A percentile compares a stretch with the other conserved stretches of the same genome.
Conservation (phyloP, 2,113 vertebrate species). For the Mustela nigripes region DNA sequence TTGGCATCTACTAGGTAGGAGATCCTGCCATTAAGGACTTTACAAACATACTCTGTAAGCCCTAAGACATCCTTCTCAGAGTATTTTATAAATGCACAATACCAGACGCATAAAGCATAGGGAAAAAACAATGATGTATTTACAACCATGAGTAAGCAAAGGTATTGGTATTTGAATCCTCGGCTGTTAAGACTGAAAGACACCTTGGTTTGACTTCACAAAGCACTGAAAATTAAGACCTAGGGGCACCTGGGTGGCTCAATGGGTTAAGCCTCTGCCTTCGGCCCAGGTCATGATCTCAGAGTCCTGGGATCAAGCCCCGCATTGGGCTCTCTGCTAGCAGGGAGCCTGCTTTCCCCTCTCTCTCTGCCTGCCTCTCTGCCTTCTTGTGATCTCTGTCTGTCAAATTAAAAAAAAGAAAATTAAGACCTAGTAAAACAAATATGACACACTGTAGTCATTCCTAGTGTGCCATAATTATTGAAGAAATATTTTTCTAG, state of each 20-base stretch:
- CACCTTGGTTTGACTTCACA: not conserved
- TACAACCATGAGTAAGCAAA: not conserved
- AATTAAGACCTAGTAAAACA: slow-evolving; percentile 39
- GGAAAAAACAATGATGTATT: not conserved
- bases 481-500: not conserved
- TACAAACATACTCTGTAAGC: not conserved
- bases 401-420: not conserved
- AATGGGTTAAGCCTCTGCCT: too few relatives aligned
- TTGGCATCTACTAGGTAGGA: not conserved
- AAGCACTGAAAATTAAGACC: slow-evolving; percentile 6
- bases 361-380: too few relatives aligned
- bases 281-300: too few relatives aligned
- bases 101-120: not conserved
- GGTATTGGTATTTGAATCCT: not conserved
- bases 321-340: too few relatives aligned
- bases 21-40: not conserved
- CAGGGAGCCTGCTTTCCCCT: too few relatives aligned
- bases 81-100: slow-evolving; percentile 28
- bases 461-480: not conserved
- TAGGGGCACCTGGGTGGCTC: not conserved
- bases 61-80: not conserved
- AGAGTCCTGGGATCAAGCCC: too few relatives aligned
- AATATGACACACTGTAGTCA: not conserved
- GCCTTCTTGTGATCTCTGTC: too few relatives aligned
- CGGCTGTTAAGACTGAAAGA: not conserved